A percentile compares a stretch with the other conserved stretches of the same genome.
phyloP scores from a whole-genome alignment of 2,888 invertebrate species.

The Drosophila eohydei region DNA sequence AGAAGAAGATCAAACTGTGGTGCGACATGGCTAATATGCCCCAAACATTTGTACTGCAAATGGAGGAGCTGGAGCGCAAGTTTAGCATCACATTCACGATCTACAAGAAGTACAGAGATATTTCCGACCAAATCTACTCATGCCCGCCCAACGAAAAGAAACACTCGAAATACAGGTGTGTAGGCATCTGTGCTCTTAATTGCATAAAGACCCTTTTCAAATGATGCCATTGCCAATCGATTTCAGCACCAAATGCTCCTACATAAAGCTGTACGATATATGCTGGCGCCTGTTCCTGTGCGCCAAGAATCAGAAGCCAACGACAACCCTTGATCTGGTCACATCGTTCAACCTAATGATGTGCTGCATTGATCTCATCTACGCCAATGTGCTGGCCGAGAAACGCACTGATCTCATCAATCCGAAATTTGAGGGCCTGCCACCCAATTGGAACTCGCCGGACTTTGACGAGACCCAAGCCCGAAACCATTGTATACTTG shows the following conservation, averaged over 20 bases:
- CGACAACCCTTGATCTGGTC: conserved; percentile 95
- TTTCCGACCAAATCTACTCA: conserved; percentile 94
- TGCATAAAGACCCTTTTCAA: too few species aligned
- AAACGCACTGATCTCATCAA: conserved; percentile 94
- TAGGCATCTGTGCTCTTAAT: not conserved
- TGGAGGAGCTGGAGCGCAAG: conserved; percentile 93
- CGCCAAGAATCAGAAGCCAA: conserved; percentile 93
- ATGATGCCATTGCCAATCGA: not conserved
- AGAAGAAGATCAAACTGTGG: conserved; percentile 97
- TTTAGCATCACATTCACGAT: conserved; percentile 97
- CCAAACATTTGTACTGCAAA: conserved; percentile 92
- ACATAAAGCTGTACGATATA: conserved; percentile 94
- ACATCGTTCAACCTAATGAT: conserved; percentile 96
- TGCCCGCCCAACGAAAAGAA: conserved; percentile 86
- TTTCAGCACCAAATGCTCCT: conserved; percentile 87
- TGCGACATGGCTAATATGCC: conserved; percentile 96
- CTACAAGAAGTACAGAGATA: conserved; percentile 95
- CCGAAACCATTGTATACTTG: conserved; percentile 93
- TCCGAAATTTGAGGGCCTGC: conserved; percentile 91
- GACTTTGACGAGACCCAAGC: conserved; percentile 84
- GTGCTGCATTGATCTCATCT: conserved; percentile 96
- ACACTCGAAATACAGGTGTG: conserved; percentile 83
- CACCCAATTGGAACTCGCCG: conserved; percentile 88
- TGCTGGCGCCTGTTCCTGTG: conserved; percentile 97
- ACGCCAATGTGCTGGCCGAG: conserved; percentile 92